phyloP scores from a whole-genome alignment of 23 tunicate species.

The Botrylloides violaceus region DNA sequence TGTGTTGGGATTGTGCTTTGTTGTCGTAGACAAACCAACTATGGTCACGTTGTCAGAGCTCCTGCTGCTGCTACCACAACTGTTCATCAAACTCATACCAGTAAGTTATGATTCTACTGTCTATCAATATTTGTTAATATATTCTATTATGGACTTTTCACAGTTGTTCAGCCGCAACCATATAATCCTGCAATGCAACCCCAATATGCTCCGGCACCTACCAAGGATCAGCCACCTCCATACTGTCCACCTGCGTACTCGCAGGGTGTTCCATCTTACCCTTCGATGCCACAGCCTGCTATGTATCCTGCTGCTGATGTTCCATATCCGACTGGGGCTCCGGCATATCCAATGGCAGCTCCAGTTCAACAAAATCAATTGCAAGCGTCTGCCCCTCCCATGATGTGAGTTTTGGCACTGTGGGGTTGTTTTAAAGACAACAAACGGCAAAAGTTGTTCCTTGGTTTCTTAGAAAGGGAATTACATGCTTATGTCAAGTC shows the following conservation, averaged over 20 bases:
- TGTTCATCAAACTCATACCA: not conserved
- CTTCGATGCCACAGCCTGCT: not conserved
- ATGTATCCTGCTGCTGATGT: not conserved
- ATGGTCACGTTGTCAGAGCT: not conserved
- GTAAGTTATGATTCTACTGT: not conserved
- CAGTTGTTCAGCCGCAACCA: not conserved
- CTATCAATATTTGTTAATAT: not conserved
- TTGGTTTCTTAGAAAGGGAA: too few relatives aligned
- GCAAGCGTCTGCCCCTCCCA: constrained; percentile 18
- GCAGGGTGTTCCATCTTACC: not conserved
- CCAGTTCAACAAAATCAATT: not conserved
- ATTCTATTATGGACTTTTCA: too few relatives aligned
- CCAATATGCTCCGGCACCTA: not conserved
- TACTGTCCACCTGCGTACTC: not conserved
- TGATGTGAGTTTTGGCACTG: too few relatives aligned
- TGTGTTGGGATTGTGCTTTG: not conserved
- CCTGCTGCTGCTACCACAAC: not conserved
- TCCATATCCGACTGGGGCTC: not conserved
- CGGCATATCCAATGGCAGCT: not conserved
- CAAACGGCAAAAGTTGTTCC: too few relatives aligned
- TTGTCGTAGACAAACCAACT: not conserved
- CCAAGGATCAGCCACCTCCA: not conserved
- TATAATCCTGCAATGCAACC: not conserved
- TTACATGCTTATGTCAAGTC: too few relatives aligned
- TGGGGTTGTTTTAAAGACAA: not conserved